Percentiles rank a stretch among this genome's conserved stretches.
These are phyloP conservation scores for Drosophila fungiperda DNA, from an alignment of 2,888 invertebrate genomes.

Conservation along the genomic window DNA sequence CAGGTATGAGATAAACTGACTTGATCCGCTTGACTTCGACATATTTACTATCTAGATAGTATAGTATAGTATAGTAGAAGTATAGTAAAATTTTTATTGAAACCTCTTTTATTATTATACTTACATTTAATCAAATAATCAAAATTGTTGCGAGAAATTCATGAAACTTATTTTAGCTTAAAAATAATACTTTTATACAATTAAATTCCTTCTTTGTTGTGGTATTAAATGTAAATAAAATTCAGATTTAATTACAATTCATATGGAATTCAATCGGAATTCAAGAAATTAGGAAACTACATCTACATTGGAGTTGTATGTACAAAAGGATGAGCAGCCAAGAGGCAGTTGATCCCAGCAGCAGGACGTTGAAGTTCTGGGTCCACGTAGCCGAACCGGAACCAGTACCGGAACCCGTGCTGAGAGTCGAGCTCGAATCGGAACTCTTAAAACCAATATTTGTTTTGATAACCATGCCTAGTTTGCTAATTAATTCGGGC, in stretches of 20 bases:
- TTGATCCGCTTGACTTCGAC: neutral
- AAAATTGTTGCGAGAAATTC: neutral
- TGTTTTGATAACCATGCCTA: constrained; percentile 86
- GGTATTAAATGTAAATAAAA: neutral
- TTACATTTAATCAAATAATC: constrained; percentile 61
- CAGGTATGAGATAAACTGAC: neutral
- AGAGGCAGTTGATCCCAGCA: constrained; percentile 27
- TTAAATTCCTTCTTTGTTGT: neutral
- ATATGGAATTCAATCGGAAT: neutral
- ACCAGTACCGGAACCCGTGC: neutral
- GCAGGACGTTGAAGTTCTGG: constrained; percentile 17
- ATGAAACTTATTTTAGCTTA: constrained; percentile 5
- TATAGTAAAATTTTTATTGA: neutral
- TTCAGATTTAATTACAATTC: neutral
- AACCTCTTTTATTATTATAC: constrained; percentile 8
- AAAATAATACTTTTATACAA: neutral
- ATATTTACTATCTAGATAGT: neutral
- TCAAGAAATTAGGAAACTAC: constrained; percentile 36
- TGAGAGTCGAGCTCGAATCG: constrained; percentile 1
- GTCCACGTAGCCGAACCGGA: constrained; percentile 10
- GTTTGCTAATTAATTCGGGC: constrained; percentile 87
- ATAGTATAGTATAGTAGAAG: no score
- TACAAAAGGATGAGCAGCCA: constrained; percentile 17
- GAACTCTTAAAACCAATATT: constrained; percentile 39
- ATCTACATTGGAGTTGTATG: constrained; percentile 20